phyloP scores from a whole-genome alignment of 2,797 vertebrate genomes.

The Muraenolepis orangiensis region DNA sequence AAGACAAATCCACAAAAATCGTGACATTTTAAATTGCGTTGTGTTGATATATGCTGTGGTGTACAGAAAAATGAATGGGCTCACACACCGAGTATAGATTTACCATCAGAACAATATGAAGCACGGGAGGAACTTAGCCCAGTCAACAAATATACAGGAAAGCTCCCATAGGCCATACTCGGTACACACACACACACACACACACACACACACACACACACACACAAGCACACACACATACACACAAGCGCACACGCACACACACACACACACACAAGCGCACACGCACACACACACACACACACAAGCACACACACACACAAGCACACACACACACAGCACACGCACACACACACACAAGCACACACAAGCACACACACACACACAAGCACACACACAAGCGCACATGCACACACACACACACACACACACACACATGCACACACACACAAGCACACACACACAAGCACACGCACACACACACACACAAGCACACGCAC shows the following conservation, averaged over 20 bases:
- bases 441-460: neutral
- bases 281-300: neutral
- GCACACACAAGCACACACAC: neutral
- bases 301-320: conserved; percentile 9
- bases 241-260: neutral
- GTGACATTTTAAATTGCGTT: no score
- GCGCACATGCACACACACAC: conserved; percentile 1
- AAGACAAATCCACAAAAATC: no score
- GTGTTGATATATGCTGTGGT: no score
- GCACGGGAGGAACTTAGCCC: neutral
- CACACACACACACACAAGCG: conserved; percentile 13
- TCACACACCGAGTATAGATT: neutral
- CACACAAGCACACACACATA: no score
- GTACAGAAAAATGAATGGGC: no score
- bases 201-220: neutral
- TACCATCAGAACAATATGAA: neutral
- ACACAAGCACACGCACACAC: neutral
- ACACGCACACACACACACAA: no score
- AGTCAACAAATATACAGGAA: neutral
- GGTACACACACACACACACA: neutral
- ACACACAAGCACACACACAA: conserved; percentile 9
- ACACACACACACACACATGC: neutral
- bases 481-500: neutral
- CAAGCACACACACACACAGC: neutral
- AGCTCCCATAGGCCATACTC: neutral